Percentiles rank a stretch among this genome's conserved stretches.
These are phyloP conservation scores for Nomada flava DNA, from an alignment of 2,888 invertebrate species.

Conservation along the genomic window DNA sequence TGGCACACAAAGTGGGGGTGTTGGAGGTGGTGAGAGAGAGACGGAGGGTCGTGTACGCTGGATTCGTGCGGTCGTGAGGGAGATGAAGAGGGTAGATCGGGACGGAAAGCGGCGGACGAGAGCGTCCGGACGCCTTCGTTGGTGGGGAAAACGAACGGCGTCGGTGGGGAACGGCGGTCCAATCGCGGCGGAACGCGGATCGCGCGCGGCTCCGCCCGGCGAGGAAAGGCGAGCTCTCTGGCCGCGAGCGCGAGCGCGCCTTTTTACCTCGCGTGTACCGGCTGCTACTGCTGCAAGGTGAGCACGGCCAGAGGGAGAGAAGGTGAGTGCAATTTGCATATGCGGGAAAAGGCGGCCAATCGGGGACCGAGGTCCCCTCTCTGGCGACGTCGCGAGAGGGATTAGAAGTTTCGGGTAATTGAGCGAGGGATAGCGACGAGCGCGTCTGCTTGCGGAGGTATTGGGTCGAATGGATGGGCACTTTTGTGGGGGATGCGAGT, in stretches of 20 bases:
- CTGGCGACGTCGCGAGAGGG: background rate
- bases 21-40: conserved; percentile 47
- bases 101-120: conserved; percentile 51
- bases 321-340: conserved; percentile 65
- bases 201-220: conserved; percentile 74
- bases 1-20: conserved; percentile 79
- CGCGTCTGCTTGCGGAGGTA: no score
- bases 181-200: conserved; percentile 81
- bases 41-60: conserved; percentile 16
- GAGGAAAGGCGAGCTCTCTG: conserved; percentile 62
- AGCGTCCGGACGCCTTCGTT: conserved; percentile 82
- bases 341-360: conserved; percentile 58
- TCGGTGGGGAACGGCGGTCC: conserved; percentile 82
- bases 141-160: conserved; percentile 74
- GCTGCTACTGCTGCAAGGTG: conserved; percentile 40
- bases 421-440: no score
- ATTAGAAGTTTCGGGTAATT: conserved; percentile 6
- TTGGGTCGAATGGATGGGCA: no score
- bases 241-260: conserved; percentile 67
- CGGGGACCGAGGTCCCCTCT: conserved; percentile 40
- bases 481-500: no score
- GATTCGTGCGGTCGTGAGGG: conserved; percentile 9
- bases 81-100: conserved; percentile 55
- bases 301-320: conserved; percentile 30
- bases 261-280: conserved; percentile 70